Conservation (phyloP, 2,888 invertebrate species). For the Kryphioiulus occultus region DNA sequence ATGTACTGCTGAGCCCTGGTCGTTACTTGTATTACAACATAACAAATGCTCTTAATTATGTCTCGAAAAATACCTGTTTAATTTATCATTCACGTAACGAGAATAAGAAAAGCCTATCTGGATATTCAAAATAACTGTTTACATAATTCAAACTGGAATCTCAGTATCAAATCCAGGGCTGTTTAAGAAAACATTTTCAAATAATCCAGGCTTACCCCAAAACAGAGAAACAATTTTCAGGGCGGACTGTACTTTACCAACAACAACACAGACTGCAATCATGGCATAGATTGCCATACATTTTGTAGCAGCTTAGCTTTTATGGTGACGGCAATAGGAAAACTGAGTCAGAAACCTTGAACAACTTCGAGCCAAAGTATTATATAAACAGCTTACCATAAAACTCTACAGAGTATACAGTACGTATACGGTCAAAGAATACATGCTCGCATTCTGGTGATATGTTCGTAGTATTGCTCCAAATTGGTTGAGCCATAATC, state of each 20-base stretch:
- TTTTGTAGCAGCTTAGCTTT: background rate
- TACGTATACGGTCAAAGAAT: background rate
- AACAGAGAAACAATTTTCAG: no score
- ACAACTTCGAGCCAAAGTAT: background rate
- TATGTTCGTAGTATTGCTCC: background rate
- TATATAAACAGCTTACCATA: background rate
- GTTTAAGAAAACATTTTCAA: background rate
- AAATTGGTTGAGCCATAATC: constrained; percentile 4
- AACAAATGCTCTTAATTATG: constrained; percentile 12
- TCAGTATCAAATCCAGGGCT: background rate
- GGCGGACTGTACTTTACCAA: no score
- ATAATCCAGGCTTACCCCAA: background rate
- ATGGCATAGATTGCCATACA: background rate
- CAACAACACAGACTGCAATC: no score
- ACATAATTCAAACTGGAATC: background rate
- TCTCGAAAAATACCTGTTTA: background rate
- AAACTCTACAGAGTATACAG: background rate
- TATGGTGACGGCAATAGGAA: background rate
- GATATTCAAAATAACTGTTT: background rate
- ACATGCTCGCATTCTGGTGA: background rate
- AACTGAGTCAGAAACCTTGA: background rate
- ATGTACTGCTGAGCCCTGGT: background rate
- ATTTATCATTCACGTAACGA: background rate
- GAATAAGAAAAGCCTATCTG: background rate
- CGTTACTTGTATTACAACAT: background rate